phyloP scores from a whole-genome alignment of 2,797 vertebrate genomes.

The Siniperca scherzeri region DNA sequence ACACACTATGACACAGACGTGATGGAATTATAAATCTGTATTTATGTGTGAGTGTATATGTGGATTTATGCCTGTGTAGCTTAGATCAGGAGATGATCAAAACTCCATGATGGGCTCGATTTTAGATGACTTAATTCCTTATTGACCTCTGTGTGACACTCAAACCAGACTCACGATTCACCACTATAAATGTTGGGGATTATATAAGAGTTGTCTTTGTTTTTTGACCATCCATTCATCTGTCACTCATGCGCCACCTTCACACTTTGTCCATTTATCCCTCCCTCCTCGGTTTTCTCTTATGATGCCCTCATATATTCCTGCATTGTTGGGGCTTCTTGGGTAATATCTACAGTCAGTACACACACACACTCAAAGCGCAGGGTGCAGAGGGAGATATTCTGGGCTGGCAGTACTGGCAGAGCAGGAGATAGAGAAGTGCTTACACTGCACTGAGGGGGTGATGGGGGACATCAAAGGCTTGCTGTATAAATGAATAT shows the following conservation, averaged over 20 bases:
- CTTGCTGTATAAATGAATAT: conserved; percentile 86
- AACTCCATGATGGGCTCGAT: conserved; percentile 22
- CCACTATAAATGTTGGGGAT: conserved; percentile 12
- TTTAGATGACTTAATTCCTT: conserved; percentile 50
- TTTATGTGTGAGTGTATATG: background rate
- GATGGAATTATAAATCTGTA: conserved; percentile 25
- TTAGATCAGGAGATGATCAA: conserved; percentile 37
- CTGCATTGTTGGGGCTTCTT: conserved; percentile 70
- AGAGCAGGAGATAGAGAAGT: conserved; percentile 84
- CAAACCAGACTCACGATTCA: conserved; percentile 33
- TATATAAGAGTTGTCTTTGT: conserved; percentile 26
- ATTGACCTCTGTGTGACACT: conserved; percentile 58
- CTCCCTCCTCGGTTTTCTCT: conserved; percentile 33
- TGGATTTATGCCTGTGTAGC: conserved; percentile 26
- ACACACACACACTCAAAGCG: conserved; percentile 63
- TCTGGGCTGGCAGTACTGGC: conserved; percentile 81
- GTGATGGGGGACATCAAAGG: conserved; percentile 86
- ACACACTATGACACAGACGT: conserved; percentile 20
- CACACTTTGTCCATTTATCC: conserved; percentile 33
- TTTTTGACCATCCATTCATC: conserved; percentile 20
- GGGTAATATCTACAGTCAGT: conserved; percentile 75
- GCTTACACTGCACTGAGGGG: conserved; percentile 85
- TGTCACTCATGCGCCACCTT: conserved; percentile 29
- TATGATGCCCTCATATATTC: conserved; percentile 56
- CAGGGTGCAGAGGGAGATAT: conserved; percentile 81